Percentiles rank a stretch among this genome's conserved stretches.
Evolutionary conservation across 2,888 invertebrate species (phyloP).

Genomic region (Apotomis turbidana): DNA sequence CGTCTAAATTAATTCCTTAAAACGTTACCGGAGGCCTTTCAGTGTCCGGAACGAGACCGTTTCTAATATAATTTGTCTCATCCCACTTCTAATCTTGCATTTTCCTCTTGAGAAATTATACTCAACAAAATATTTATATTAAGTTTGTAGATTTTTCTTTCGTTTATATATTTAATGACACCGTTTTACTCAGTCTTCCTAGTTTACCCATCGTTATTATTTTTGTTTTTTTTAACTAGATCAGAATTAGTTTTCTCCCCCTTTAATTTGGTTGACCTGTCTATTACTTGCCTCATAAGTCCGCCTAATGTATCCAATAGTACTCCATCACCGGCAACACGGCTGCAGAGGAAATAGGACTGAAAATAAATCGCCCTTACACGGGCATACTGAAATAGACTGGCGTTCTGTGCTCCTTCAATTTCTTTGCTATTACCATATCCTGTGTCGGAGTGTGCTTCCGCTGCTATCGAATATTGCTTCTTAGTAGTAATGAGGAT

Average conservation of each 20-base stretch:
- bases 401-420: conserved; percentile 67
- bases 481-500: conserved; percentile 32
- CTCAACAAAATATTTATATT: conserved; percentile 5
- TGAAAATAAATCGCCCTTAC: conserved; percentile 81
- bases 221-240: conserved; percentile 19
- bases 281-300: conserved; percentile 44
- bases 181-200: background rate
- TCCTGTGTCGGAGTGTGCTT: conserved; percentile 64
- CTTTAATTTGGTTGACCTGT: conserved; percentile 35
- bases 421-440: conserved; percentile 79
- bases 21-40: conserved; percentile 57
- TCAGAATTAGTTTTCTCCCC: conserved; percentile 19
- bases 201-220: background rate
- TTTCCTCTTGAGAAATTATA: conserved; percentile 47
- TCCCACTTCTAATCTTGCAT: conserved; percentile 60
- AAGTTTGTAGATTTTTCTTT: background rate
- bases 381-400: conserved; percentile 78
- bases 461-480: conserved; percentile 36
- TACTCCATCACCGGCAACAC: conserved; percentile 52
- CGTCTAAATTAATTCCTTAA: conserved; percentile 60
- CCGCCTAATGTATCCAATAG: conserved; percentile 56
- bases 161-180: background rate
- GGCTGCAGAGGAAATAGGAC: conserved; percentile 77
- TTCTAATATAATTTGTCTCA: conserved; percentile 69
- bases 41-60: conserved; percentile 55